These are phyloP conservation scores for Cotesia chilonis DNA, from an alignment of 1,140 invertebrate species.

Conservation along the genomic window DNA sequence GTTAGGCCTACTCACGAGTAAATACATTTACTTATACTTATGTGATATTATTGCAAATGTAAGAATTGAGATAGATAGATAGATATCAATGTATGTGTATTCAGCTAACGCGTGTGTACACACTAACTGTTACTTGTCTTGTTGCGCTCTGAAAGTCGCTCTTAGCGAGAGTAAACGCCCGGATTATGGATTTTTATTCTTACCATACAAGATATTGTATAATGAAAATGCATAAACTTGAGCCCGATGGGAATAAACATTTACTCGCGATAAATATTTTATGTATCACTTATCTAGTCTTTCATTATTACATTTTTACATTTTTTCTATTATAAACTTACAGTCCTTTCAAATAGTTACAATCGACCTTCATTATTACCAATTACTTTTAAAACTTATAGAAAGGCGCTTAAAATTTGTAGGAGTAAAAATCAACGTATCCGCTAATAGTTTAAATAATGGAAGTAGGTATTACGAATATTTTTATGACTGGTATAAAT, in stretches of 20 bases:
- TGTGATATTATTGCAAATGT: conserved; percentile 1
- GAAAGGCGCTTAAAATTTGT: conserved; percentile 8
- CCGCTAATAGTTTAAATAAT: neutral
- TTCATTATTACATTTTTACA: neutral
- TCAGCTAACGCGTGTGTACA: no score
- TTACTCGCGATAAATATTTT: conserved; percentile 7
- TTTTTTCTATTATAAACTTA: neutral
- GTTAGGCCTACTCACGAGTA: neutral
- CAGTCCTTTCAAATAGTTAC: conserved; percentile 1
- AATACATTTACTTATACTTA: conserved; percentile 8
- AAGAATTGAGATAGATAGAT: no score
- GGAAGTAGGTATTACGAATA: no score
- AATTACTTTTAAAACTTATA: neutral
- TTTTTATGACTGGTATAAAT: no score
- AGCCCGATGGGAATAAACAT: conserved; percentile 2
- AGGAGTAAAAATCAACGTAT: neutral
- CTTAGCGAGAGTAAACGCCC: conserved; percentile 18
- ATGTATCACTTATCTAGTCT: no score
- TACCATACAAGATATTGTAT: neutral
- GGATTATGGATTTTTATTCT: conserved; percentile 11
- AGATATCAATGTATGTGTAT: no score
- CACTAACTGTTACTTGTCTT: conserved; percentile 20
- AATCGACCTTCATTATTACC: conserved; percentile 5
- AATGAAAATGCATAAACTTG: no score
- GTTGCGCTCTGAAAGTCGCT: conserved; percentile 37